phyloP scores from a whole-genome alignment of 92 coral and sea anemone genomes.

The Porites evermanni region DNA sequence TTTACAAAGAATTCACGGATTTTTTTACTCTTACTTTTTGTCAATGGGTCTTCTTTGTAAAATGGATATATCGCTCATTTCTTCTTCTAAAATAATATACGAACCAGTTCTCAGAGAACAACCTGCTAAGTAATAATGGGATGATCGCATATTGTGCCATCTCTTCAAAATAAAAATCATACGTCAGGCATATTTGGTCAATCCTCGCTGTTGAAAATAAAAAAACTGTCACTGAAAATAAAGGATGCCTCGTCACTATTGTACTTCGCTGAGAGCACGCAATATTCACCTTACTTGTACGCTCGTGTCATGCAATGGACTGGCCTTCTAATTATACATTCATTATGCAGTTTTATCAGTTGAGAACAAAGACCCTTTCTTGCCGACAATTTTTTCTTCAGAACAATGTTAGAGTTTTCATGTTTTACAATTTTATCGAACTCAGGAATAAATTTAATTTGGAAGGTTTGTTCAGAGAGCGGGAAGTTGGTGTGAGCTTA shows the following conservation, averaged over 20 bases:
- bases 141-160: too few species aligned
- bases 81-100: too few species aligned
- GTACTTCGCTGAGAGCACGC: slow-evolving; percentile 41
- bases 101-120: too few species aligned
- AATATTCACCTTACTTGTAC: slow-evolving; percentile 5
- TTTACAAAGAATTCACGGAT: too few species aligned
- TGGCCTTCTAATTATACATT: slow-evolving; percentile 11
- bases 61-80: too few species aligned
- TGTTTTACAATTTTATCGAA: neutral
- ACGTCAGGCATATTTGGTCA: too few species aligned
- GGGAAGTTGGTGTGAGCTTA: neutral
- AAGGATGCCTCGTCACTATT: slow-evolving; percentile 3
- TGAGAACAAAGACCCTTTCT: neutral
- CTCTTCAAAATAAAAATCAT: too few species aligned
- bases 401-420: neutral
- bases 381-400: neutral
- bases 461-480: too few species aligned
- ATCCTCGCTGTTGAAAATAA: too few species aligned
- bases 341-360: slow-evolving; percentile 1
- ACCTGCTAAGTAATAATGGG: too few species aligned
- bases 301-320: slow-evolving; percentile 42
- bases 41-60: too few species aligned
- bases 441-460: neutral
- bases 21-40: too few species aligned
- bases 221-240: neutral